Evolutionary conservation across 2,797 vertebrate genomes (phyloP), one percentile per base, ranked within the genome.

Genomic region (Eutrigla gurnardus): DNA sequence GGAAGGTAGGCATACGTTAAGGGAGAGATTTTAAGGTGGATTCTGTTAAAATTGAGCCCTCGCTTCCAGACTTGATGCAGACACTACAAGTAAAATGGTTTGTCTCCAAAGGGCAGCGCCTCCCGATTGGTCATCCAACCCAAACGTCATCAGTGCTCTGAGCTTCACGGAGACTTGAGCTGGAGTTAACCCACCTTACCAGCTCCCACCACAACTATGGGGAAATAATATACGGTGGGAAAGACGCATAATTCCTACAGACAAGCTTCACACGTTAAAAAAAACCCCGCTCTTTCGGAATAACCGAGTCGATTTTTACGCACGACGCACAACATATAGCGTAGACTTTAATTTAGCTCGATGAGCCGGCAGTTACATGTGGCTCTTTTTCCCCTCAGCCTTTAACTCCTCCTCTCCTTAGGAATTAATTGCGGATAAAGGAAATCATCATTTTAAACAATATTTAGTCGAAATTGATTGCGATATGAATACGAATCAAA

Each of bases 31-130:
- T 96, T 96, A 96, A 96, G 96, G 96, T 96, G 96, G 96, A 95
- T 96, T 96, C 96, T 96, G 96, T 94, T 96, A 96, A 98, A 97
- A 96, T 97, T 96, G 95, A 95, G 95, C 94, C 95, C 93, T 95
- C 93, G 96, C 96, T 96, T 95, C 93, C 94, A 96, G 96, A 96
- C 96, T 97, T 95, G 95, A 96, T 96, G 96, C 95, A 96, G 96
- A 96, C 96, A 95, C 96, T 96, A 95, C 96, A 95, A 97, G 96
- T 96, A 96, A 96, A 97, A 96, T 96, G 97, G 96, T 97, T 98
- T 96, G 96, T 96, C 97, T 98, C 96, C 96, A 96, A 97, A 98
- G 96, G 97, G 96, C 97, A 98, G 96, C 95, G 96, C 95, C 95
- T 97, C 93, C 95, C 96, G 93, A 98, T 98, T 98, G 97, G 97